Evolutionary conservation across 2,888 invertebrate species (phyloP), one percentile per base, ranked within the genome.

Genomic region (Cybosia mesomella): DNA sequence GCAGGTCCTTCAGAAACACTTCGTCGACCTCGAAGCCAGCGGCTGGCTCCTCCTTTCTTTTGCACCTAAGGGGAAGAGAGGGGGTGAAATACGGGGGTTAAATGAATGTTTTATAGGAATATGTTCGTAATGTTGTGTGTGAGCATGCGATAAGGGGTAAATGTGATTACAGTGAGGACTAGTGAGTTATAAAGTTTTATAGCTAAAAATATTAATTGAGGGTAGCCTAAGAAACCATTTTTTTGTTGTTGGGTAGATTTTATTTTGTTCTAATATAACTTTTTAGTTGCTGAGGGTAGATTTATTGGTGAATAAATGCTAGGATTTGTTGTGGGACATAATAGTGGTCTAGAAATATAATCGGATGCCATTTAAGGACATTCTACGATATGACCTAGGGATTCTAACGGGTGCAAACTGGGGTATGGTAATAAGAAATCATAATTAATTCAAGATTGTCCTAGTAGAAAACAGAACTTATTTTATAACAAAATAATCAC

Each of bases 21-120:
- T 10, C 94, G 85, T 0, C 95, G 88, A 0, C 93, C 85, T 15
- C 94, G 87, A 65, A 94, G 87, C 94, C 95, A 95, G 59, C 92
- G 86, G 2, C 90, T 85, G 18, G 84, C 83, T 63, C 89, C 87
- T 53, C 86, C 84, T 75, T 92, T 94, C 87, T 94, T 94, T 74
- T 91, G 92, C 36, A 91, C 86, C 94, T 94, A 90, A 80, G 83
- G 83, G 80, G 71, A 74, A 80, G 75, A 84, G 73, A 74, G 73
- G 72, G 80, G 77, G 78, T 91, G 70, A 67, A 60, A 73, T 61
- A 68, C 57, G 64, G 71, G 69, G 73, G 55, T 54, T 59, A 66
- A 39, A 55, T 70, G 66, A 70, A 10, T 15, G 18, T 58, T 54
- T 36, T 53, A 61, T 81, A 78, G 63, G 76, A 75, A 18, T 54